Evolutionary conservation across 2,113 vertebrate species (phyloP).

Genomic region (Girardinichthys multiradiatus): DNA sequence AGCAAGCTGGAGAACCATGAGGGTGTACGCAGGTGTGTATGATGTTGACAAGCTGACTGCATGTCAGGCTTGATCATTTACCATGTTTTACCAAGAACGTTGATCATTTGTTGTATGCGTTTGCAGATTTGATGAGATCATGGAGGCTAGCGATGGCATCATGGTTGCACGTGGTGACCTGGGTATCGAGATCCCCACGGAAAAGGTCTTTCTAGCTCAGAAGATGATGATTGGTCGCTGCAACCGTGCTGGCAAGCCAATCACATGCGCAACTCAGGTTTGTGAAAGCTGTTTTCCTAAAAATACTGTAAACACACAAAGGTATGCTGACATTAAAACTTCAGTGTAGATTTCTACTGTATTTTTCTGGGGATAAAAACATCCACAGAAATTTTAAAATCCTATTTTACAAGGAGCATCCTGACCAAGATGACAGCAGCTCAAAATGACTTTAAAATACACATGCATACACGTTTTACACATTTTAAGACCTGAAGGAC

Average conservation of each 20-base stretch:
- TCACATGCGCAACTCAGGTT: slow-evolving; percentile 98
- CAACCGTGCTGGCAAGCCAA: slow-evolving; percentile 95
- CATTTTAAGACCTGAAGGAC: no score
- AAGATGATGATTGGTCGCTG: slow-evolving; percentile 99
- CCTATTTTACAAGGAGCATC: no score
- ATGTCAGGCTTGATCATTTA: neutral
- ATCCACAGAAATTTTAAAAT: no score
- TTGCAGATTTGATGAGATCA: slow-evolving; percentile 95
- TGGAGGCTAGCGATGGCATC: slow-evolving; percentile 98
- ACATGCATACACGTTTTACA: neutral
- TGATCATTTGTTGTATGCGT: neutral
- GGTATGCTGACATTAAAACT: neutral
- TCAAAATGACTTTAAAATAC: no score
- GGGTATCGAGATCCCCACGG: slow-evolving; percentile 97
- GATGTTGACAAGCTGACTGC: neutral
- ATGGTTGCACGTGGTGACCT: slow-evolving; percentile 99
- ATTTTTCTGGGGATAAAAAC: no score
- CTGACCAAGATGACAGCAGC: no score
- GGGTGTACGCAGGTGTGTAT: slow-evolving; percentile 91
- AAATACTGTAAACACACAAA: neutral
- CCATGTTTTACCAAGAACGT: neutral
- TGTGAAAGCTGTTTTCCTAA: slow-evolving; percentile 3
- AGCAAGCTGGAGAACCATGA: slow-evolving; percentile 99
- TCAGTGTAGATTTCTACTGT: no score
- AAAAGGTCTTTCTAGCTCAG: slow-evolving; percentile 97